Conservation (phyloP, 2,113 vertebrate species). For the Nyctibius bracteatus region DNA sequence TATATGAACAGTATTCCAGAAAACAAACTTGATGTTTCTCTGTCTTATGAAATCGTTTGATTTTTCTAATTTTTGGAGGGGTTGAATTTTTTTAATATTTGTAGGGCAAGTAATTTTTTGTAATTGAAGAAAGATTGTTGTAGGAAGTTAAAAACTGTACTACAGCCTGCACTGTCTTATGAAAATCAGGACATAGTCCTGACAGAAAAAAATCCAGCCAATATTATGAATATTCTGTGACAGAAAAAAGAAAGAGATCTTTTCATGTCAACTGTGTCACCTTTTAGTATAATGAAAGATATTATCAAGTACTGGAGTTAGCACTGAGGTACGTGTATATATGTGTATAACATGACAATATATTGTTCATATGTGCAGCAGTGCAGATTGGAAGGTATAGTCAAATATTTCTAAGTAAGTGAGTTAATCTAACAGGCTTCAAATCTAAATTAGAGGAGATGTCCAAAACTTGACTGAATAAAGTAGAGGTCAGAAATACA, state of each 20-base stretch:
- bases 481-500: neutral
- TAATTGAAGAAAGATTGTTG: neutral
- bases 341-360: neutral
- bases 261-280: neutral
- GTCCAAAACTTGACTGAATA: neutral
- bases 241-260: neutral
- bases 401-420: neutral
- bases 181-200: neutral
- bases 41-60: neutral
- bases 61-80: neutral
- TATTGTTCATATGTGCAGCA: neutral
- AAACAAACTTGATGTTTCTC: fast-evolving
- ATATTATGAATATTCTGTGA: neutral
- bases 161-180: neutral
- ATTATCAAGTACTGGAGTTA: neutral
- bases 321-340: neutral
- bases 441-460: neutral
- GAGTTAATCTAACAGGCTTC: neutral
- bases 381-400: neutral
- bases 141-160: neutral
- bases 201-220: neutral
- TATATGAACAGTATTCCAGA: neutral
- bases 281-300: neutral
- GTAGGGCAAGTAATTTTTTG: neutral
- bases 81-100: neutral